Evolutionary conservation across 1,140 invertebrate genomes (phyloP), one percentile per base, ranked within the genome.

Genomic region (Dinothrombium tinctorium): DNA sequence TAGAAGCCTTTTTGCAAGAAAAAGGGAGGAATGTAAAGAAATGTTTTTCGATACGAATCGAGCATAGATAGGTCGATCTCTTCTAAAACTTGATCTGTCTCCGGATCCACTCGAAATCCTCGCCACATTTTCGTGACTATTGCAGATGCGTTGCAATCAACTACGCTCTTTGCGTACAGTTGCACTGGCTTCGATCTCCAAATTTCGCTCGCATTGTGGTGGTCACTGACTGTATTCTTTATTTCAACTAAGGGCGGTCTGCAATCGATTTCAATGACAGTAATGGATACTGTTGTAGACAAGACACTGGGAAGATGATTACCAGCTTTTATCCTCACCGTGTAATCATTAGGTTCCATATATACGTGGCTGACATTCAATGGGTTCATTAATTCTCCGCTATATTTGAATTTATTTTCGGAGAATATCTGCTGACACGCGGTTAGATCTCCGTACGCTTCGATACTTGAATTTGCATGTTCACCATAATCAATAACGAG

Each of bases 401-500:
- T 26, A n/a, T 35, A 41, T 21, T 24, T 15, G 40, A 39, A 36
- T 14, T 48, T 37, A 11, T 14, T 8, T 3, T 23, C 14, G 2
- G 40, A 26, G 24, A 46, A 46, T 8, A 37, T 4, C 38, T 40
- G 15, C 3, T 15, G 8, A 32, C 51, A 48, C 12, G 44, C 40
- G 25, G 33, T 31, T 3, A 37, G 19, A 39, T 45, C 40, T 8
- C 48, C 48, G 42, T 29, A 51, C 6, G 44, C 14, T 36, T 36
- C 33, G 6, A n/a, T 19, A 12, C 33, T 19, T 20, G 11, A 9
- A 17, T 14, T n/a, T 14, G 23, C 17, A 5, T 15, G 12, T 35
- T 61, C 59, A 9, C 56, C 59, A 42, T 49, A 62, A 41, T 60
- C 52, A 5, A 64, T 40, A 2, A 53, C 37, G 0, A 62, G 41